Conservation (phyloP, 2,113 vertebrate species). For the Daphoenositta chrysoptera region DNA sequence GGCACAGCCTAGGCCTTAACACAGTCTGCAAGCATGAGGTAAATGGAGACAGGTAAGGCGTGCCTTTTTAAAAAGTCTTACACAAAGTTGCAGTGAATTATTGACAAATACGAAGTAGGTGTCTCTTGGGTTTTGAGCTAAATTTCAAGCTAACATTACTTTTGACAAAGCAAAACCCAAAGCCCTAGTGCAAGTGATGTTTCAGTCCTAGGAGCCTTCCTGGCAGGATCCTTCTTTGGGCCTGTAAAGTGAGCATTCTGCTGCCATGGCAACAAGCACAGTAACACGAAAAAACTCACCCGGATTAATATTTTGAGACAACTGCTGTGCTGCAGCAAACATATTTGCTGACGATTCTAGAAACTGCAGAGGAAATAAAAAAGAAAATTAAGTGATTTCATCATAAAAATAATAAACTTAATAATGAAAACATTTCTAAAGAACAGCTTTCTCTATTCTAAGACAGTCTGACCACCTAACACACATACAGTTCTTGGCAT, state of each 20-base stretch:
- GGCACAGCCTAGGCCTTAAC: neutral
- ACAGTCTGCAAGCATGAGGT: neutral
- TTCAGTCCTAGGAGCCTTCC: neutral
- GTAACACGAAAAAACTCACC: conserved; percentile 70
- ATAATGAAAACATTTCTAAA: neutral
- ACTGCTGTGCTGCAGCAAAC: conserved; percentile 86
- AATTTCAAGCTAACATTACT: neutral
- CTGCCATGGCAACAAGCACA: neutral
- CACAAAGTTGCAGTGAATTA: neutral
- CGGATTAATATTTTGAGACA: conserved; percentile 76
- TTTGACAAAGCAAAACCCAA: neutral
- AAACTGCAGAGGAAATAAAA: conserved; percentile 77
- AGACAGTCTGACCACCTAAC: neutral
- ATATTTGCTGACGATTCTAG: conserved; percentile 87
- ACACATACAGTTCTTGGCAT: neutral
- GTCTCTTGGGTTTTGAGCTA: neutral
- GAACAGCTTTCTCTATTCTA: neutral
- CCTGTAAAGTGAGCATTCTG: neutral
- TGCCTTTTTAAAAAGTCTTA: neutral
- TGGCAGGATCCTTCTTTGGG: fast-evolving
- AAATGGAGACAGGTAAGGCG: fast-evolving
- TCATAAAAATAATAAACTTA: neutral
- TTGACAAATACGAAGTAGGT: neutral
- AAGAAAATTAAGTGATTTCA: neutral
- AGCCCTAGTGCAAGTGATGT: neutral